phyloP scores from a whole-genome alignment of 30 jellyfish, hydroid and myxozoan species.

The Aurelia aurita complex sp. Pacific region DNA sequence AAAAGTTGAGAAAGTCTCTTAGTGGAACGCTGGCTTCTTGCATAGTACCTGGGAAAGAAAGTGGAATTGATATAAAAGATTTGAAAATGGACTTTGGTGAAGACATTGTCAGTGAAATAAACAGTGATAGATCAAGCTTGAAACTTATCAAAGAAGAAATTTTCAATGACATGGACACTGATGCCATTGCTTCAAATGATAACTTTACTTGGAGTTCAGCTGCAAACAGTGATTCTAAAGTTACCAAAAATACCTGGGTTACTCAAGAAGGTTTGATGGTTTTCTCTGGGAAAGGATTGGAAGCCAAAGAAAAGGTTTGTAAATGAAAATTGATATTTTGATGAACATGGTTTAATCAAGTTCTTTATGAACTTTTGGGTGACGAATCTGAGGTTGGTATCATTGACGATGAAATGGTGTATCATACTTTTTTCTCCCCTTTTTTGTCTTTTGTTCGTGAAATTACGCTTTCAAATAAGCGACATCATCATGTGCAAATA shows the following conservation, averaged over 20 bases:
- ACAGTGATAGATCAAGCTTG: neutral
- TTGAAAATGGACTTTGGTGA: conserved; percentile 56
- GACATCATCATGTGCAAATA: no score
- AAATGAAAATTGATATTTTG: neutral
- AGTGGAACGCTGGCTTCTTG: conserved; percentile 28
- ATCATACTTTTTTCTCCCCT: no score
- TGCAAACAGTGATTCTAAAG: neutral
- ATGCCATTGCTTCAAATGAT: no score
- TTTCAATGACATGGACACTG: no score
- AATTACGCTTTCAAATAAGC: no score
- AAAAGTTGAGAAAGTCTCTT: conserved; percentile 28
- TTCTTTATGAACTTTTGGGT: no score
- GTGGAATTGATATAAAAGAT: conserved; percentile 19
- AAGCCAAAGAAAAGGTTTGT: conserved; percentile 61
- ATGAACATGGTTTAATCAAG: no score
- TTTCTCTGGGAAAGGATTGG: conserved; percentile 43
- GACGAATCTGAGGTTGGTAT: no score
- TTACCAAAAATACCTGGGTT: conserved; percentile 24
- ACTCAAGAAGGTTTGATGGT: conserved; percentile 49
- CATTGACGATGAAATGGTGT: no score
- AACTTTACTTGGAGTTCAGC: neutral
- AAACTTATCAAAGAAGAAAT: no score
- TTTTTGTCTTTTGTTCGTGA: no score
- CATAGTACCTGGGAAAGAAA: conserved; percentile 5
- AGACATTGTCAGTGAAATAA: conserved; percentile 38